Evolutionary conservation across 2,888 invertebrate genomes (phyloP).

Genomic region (Tachina grossa): DNA sequence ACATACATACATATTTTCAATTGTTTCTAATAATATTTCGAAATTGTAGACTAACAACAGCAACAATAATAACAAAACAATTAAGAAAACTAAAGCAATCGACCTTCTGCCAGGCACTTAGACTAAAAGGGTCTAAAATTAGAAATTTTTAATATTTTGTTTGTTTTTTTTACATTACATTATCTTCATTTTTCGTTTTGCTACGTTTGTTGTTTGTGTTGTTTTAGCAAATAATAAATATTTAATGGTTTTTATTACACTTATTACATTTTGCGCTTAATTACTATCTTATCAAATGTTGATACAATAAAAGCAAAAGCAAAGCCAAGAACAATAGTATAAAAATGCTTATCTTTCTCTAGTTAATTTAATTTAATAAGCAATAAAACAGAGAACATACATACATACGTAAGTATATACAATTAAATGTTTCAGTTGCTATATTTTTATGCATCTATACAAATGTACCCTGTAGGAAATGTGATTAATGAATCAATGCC

Average conservation of each 20-base stretch:
- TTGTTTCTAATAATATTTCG: too few species aligned
- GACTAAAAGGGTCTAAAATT: conserved; percentile 4
- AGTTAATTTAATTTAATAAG: conserved; percentile 62
- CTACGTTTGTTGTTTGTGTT: conserved; percentile 2
- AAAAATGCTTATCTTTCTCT: conserved; percentile 57
- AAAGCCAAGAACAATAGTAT: conserved; percentile 6
- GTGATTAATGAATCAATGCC: too few species aligned
- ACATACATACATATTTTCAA: not conserved
- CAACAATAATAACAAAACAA: too few species aligned
- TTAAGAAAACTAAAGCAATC: conserved; percentile 8
- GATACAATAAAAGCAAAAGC: conserved; percentile 32
- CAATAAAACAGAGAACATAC: conserved; percentile 41
- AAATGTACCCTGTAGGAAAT: too few species aligned
- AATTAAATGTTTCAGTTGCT: too few species aligned
- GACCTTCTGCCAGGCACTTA: not conserved
- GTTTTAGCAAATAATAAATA: conserved; percentile 54
- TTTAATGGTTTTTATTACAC: conserved; percentile 46
- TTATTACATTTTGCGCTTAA: conserved; percentile 42
- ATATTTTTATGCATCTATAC: too few species aligned
- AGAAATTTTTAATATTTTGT: not conserved
- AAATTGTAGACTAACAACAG: too few species aligned
- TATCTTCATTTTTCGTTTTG: not conserved
- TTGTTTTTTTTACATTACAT: not conserved
- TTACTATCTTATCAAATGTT: conserved; percentile 62
- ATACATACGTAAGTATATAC: not conserved